Percentiles rank a stretch among this genome's conserved stretches.
These are phyloP conservation scores for Dasysyrphus albostriatus DNA, from an alignment of 2,888 invertebrate genomes.

Conservation along the genomic window DNA sequence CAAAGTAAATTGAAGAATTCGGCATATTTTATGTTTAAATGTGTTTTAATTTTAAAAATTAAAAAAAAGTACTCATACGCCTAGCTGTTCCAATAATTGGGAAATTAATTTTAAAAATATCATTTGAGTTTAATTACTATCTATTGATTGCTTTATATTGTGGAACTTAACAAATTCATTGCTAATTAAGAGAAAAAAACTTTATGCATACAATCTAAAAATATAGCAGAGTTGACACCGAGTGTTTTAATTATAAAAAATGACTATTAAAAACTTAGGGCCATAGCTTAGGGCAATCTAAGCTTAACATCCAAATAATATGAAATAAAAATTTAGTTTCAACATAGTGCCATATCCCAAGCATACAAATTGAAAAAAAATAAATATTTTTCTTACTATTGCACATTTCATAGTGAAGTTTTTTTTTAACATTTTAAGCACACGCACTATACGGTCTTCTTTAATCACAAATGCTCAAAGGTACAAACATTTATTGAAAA, in stretches of 20 bases:
- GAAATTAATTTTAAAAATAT: not conserved
- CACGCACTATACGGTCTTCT: not conserved
- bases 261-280: not conserved
- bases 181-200: too few species aligned
- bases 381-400: not conserved
- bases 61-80: too few species aligned
- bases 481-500: not conserved
- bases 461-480: not conserved
- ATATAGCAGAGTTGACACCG: too few species aligned
- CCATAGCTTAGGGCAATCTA: not conserved
- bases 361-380: conserved; percentile 8
- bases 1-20: too few species aligned
- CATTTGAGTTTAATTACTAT: not conserved
- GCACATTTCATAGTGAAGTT: not conserved
- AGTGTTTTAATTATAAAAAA: not conserved
- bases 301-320: not conserved
- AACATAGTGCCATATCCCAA: not conserved
- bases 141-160: too few species aligned
- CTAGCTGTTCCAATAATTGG: not conserved
- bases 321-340: not conserved
- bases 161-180: too few species aligned
- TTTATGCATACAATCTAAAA: too few species aligned
- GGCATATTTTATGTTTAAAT: too few species aligned
- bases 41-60: too few species aligned
- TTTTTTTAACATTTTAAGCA: not conserved